Base-by-base conservation (phyloP, 2,113 vertebrate species). In the Lophochroa leadbeateri region DNA sequence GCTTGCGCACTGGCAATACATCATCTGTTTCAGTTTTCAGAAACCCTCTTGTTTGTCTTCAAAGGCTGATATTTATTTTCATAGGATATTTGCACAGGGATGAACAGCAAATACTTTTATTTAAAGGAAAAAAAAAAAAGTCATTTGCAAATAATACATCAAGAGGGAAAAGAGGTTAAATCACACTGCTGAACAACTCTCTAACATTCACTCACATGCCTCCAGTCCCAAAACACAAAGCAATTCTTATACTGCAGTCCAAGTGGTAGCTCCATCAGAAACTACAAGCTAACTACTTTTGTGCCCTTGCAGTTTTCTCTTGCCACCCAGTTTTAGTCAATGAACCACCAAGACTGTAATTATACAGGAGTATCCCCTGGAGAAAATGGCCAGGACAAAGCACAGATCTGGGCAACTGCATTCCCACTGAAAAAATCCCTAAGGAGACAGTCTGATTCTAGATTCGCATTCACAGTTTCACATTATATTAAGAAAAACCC, bases 51-150 rank as follows among this genome's bases (percentile, higher is more conserved):
- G 0, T 87, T 85, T 92, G 50, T 83, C 72, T 82, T 57, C 41
- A 60, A 43, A 90, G 65, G 21, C 52, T 94, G 71, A 88, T 85
- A 95, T 94, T 95, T 93, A 70, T 88, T 67, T 68, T 86, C 76
- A 52, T 4, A 70, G 50, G 61, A 20, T 75, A 92, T 93, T 96
- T 94, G 77, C 52, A 72, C 47, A 92, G 44, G 77, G 47, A 82
- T 80, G 60, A 93, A 84, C 6, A 72, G 65, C 53, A 93, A 96
- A 95, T n/a, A 72, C 8, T 75, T 86, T 52, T 60, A 78, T 64
- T 74, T 28, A 65, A 94, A 77, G 10, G n/a, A n/a, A 43, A 57
- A 79, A 71, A 67, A 90, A 52, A 41, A 84, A 43, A 92, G 65
- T 53, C 17, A 88, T 79, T 94, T 92, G 69, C 94, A 94, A 96